Evolutionary conservation across 2,797 vertebrate species (phyloP).

Genomic region (Lacerta bilineata): DNA sequence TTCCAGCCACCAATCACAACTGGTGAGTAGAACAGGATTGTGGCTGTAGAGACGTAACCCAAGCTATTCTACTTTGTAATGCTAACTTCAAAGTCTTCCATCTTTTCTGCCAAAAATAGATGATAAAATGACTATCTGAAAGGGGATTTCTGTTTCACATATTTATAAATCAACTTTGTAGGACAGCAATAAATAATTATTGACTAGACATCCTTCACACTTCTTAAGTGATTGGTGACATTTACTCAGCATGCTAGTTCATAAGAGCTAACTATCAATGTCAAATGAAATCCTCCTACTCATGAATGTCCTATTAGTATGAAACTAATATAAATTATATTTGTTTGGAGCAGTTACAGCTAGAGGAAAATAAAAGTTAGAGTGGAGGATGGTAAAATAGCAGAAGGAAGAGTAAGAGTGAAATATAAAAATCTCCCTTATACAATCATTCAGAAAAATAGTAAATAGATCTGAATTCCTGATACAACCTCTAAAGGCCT

Average conservation of each 20-base stretch:
- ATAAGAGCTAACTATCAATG: background rate
- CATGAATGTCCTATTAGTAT: background rate
- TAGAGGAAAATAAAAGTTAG: background rate
- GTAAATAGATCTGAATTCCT: background rate
- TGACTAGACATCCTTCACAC: background rate
- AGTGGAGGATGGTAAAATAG: background rate
- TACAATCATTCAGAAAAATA: background rate
- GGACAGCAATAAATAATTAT: background rate
- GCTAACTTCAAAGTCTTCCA: background rate
- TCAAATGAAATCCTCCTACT: background rate
- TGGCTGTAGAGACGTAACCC: background rate
- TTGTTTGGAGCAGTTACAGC: background rate
- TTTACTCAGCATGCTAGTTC: background rate
- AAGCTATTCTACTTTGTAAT: background rate
- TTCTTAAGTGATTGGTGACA: background rate
- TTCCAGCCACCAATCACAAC: background rate
- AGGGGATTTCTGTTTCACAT: background rate
- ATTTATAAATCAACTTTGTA: constrained; percentile 7
- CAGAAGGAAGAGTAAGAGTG: background rate
- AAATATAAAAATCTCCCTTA: background rate
- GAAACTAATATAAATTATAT: background rate
- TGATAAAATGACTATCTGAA: background rate
- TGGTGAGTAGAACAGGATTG: background rate
- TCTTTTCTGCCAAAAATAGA: background rate
- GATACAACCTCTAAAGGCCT: background rate